Evolutionary conservation across 2,113 vertebrate species (phyloP).

Genomic region (Hydrochoerus hydrochaeris): DNA sequence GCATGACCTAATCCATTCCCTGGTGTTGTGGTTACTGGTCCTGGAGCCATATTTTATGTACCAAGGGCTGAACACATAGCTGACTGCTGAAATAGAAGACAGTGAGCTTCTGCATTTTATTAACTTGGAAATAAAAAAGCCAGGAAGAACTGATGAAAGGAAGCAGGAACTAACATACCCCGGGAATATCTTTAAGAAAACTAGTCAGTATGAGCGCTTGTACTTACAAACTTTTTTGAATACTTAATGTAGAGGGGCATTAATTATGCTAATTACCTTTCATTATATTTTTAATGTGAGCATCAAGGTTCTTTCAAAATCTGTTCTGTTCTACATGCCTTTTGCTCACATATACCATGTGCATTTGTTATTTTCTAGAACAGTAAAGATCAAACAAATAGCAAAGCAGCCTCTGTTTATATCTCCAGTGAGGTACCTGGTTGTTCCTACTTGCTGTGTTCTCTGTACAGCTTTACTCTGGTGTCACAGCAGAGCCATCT

Average conservation of each 20-base stretch:
- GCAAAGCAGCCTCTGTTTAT: too few relatives aligned
- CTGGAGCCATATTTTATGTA: background rate
- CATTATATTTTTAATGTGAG: background rate
- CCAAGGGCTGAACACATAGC: background rate
- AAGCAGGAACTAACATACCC: background rate
- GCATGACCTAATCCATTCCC: background rate
- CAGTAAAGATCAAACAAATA: too few relatives aligned
- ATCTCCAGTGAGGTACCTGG: too few relatives aligned
- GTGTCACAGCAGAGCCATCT: too few relatives aligned
- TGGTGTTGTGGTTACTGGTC: background rate
- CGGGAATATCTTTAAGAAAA: background rate
- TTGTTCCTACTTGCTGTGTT: too few relatives aligned
- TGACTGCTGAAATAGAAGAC: background rate
- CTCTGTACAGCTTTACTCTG: too few relatives aligned
- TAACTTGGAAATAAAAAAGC: background rate
- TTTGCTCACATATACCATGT: background rate
- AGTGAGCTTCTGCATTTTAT: background rate
- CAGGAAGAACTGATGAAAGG: background rate
- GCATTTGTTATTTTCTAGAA: background rate
- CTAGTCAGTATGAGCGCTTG: background rate
- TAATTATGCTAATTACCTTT: background rate
- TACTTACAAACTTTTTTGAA: background rate
- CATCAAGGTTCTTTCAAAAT: background rate
- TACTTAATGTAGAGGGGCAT: background rate
- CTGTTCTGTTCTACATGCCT: background rate